These are phyloP conservation scores for Anguilla megastoma DNA, from an alignment of 2,797 vertebrate genomes.

Conservation along the genomic window DNA sequence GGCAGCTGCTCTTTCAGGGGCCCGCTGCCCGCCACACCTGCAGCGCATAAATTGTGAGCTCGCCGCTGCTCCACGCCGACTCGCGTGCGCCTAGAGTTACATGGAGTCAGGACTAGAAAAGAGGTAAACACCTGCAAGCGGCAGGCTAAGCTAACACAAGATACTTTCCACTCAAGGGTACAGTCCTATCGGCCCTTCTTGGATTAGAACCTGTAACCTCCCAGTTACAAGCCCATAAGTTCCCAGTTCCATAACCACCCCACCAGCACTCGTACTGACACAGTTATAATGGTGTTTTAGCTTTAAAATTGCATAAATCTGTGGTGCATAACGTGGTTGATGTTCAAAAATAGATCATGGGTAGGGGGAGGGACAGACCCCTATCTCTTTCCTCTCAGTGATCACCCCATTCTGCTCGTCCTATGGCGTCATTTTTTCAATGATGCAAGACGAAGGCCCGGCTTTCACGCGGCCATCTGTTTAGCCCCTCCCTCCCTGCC, in stretches of 20 bases:
- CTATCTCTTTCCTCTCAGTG: slow-evolving; percentile 1
- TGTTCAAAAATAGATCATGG: background rate
- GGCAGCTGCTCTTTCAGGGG: background rate
- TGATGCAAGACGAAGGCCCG: slow-evolving; percentile 51
- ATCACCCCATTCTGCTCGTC: background rate
- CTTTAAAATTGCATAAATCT: background rate
- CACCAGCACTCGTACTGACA: no score
- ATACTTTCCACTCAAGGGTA: no score
- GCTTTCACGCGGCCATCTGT: slow-evolving; percentile 51
- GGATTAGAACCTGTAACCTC: no score
- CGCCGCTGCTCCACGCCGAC: background rate
- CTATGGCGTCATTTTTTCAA: slow-evolving; percentile 37
- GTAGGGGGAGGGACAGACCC: slow-evolving; percentile 12
- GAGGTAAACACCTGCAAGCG: no score
- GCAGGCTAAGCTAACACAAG: no score
- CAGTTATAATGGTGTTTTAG: no score
- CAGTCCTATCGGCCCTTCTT: no score
- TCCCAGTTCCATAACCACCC: no score
- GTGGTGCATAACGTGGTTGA: background rate
- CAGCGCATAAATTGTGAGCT: background rate
- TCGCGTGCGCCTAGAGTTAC: background rate
- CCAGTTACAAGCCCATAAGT: no score
- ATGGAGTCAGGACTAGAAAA: no score
- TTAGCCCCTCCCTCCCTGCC: slow-evolving; percentile 49
- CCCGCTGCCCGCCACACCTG: background rate